phyloP scores from a whole-genome alignment of 2,888 invertebrate species.

The Campaea margaritaria region DNA sequence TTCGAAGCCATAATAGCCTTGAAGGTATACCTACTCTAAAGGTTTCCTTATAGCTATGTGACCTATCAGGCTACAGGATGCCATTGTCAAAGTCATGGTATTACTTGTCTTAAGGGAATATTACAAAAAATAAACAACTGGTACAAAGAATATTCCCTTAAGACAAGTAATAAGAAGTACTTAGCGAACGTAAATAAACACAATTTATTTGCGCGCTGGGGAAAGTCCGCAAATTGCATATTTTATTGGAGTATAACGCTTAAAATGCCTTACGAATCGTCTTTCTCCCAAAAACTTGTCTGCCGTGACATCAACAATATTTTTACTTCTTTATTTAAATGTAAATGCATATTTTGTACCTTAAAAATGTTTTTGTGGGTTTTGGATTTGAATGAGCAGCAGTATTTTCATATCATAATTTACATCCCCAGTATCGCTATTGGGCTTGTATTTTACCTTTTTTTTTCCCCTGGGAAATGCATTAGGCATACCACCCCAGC shows the following conservation, averaged over 20 bases:
- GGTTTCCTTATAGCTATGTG: conserved; percentile 25
- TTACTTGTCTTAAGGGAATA: no score
- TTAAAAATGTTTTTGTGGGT: not conserved
- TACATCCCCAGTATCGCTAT: no score
- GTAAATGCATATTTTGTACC: no score
- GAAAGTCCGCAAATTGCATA: conserved; percentile 15
- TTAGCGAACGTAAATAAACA: conserved; percentile 12
- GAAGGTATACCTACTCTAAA: conserved; percentile 11
- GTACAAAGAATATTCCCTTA: not conserved
- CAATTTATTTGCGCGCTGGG: conserved; percentile 19
- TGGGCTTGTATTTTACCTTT: no score
- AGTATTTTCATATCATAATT: no score
- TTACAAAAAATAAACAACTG: no score
- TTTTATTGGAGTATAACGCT: conserved; percentile 2
- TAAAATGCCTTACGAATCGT: not conserved
- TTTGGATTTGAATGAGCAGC: no score
- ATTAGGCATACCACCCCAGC: no score
- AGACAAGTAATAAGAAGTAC: conserved; percentile 1
- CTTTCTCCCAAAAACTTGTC: conserved; percentile 8
- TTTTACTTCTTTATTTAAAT: not conserved
- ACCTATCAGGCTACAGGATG: conserved; percentile 11
- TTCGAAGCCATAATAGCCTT: conserved; percentile 7
- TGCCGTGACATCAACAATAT: conserved; percentile 6
- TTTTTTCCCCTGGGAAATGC: no score
- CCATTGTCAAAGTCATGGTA: conserved; percentile 17